Evolutionary conservation across 2,113 vertebrate genomes (phyloP), one percentile per base, ranked within the genome.

Genomic region (Halichoerus grypus): DNA sequence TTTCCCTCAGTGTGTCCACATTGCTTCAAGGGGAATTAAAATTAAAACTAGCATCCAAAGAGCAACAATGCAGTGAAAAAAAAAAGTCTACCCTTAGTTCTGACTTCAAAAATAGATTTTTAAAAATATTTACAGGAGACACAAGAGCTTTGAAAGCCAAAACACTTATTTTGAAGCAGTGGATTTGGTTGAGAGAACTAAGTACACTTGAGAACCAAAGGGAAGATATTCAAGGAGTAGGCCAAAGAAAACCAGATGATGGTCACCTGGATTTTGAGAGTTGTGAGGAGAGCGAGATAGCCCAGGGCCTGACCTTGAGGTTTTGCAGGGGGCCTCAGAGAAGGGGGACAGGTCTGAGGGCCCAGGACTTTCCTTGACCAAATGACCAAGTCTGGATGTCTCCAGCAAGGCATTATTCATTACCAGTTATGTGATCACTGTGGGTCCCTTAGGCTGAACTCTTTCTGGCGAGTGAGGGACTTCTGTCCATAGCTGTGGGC

Each of bases 101-200:
- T 61, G n/a, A 79, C 26, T 91, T 96, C 3, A 42, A 84, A 91
- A 95, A 76, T 42, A 59, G 15, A 46, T 36, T 39, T 22, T 11
- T 16, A 81, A 80, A 81, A 9, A 97, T 88, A 57, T 28, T 61
- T 51, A 89, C 4, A 81, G 39, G 67, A 94, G 22, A 93, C 93
- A 96, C 16, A 91, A 87, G 3, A 85, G 67, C 36, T n/a, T 53
- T 79, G 46, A 83, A 88, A 83, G 16, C 5, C 39, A 76, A 93
- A 95, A 91, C 11, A 53, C 31, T 95, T 89, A 49, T 89, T 91
- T 94, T 33, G 1, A 67, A 97, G 57, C 16, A 88, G 11, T 26
- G 36, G 51, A 22, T 92, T 92, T 67, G 71, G 6, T 4, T 79
- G 72, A 86, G 82, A 88, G 67, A 79, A 86, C 42, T 53, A 92